Conservation (phyloP, 2,797 vertebrate species). For the Melanogrammus aeglefinus region DNA sequence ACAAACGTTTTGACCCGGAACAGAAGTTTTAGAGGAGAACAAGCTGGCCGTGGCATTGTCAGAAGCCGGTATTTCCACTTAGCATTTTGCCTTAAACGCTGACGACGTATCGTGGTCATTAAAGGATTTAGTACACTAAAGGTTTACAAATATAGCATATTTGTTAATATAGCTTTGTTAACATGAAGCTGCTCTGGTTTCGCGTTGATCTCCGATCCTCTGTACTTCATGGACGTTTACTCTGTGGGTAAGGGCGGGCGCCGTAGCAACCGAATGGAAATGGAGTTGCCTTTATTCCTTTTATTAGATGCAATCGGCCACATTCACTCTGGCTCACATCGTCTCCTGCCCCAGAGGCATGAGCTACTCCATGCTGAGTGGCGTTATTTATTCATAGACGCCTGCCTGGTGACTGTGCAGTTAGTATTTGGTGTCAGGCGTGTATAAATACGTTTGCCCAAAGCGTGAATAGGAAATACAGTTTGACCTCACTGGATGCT, state of each 20-base stretch:
- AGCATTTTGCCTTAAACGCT: no score
- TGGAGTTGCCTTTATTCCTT: constrained; percentile 49
- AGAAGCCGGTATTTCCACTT: no score
- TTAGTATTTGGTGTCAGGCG: not conserved
- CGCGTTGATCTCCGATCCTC: constrained; percentile 36
- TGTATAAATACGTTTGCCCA: not conserved
- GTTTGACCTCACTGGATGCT: not conserved
- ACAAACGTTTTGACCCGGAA: no score
- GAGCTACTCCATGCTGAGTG: constrained; percentile 28
- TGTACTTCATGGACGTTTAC: constrained; percentile 39
- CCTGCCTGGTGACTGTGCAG: constrained; percentile 4
- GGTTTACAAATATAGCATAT: no score
- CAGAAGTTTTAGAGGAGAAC: no score
- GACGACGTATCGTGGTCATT: no score
- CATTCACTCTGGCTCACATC: constrained; percentile 26
- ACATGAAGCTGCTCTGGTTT: not conserved
- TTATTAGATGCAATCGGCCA: constrained; percentile 37
- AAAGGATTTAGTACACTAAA: no score
- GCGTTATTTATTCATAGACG: constrained; percentile 46
- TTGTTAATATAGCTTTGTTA: not conserved
- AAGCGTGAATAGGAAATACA: not conserved
- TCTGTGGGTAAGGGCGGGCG: constrained; percentile 38
- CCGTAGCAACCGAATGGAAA: constrained; percentile 51
- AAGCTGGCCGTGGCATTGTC: no score
- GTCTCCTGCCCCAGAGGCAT: constrained; percentile 34